A percentile compares a stretch with the other conserved stretches of the same genome.
Conservation (phyloP, 2,113 vertebrate species). For the Rhinoderma darwinii region DNA sequence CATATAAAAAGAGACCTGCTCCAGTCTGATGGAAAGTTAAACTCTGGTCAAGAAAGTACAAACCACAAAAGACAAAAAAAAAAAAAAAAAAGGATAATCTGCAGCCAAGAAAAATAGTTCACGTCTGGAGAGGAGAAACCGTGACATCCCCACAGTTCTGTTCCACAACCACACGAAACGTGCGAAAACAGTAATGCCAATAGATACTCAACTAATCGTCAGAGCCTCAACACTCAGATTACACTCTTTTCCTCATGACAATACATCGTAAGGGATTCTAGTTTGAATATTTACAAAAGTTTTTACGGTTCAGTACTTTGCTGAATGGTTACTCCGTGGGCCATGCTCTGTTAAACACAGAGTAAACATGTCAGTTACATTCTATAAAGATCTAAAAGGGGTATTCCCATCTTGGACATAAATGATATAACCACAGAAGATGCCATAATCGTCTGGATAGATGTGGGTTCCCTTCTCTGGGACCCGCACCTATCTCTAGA, state of each 20-base stretch:
- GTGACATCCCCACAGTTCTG: slow-evolving; percentile 34
- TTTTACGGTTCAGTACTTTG: not conserved
- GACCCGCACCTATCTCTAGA: no score
- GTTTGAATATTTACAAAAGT: slow-evolving; percentile 2
- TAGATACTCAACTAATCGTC: slow-evolving; percentile 4
- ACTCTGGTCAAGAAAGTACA: slow-evolving; percentile 19
- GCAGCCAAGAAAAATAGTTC: slow-evolving; percentile 58
- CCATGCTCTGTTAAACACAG: not conserved
- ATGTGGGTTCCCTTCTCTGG: no score
- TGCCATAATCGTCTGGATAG: no score
- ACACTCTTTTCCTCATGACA: slow-evolving; percentile 30
- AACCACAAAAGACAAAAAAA: slow-evolving; percentile 43
- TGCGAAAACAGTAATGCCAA: not conserved
- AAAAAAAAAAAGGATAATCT: not conserved
- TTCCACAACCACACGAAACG: not conserved
- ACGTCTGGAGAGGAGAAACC: slow-evolving; percentile 32
- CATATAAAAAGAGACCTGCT: slow-evolving; percentile 54
- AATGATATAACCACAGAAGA: not conserved
- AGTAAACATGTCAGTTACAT: not conserved
- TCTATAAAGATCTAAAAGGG: slow-evolving; percentile 19
- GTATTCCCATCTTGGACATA: not conserved
- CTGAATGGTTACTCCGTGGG: not conserved
- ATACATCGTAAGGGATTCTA: not conserved
- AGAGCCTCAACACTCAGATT: not conserved
- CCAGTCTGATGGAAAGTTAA: slow-evolving; percentile 60